Base-by-base conservation (phyloP, 2,113 vertebrate species). In the Accipiter virgatus region DNA sequence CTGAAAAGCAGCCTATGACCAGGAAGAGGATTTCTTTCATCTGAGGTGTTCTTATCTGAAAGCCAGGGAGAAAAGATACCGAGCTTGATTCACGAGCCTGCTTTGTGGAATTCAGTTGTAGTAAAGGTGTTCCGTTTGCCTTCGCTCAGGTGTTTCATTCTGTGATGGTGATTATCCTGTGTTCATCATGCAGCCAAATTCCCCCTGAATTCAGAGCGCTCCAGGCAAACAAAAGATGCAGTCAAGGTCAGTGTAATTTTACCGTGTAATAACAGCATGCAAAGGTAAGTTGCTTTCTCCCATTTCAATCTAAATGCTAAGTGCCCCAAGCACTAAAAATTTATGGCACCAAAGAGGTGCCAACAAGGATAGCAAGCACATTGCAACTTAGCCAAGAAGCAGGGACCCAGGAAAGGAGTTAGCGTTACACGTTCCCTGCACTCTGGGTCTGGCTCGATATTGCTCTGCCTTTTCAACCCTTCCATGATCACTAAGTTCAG, bases 281-380 rank as follows among this genome's bases (percentile, higher is more conserved):
- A 90, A 96, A 93, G 61, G 73, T 79, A 93, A 89, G 92, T 88
- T 86, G 58, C 74, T 94, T 97, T 93, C 89, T 90, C 45, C 25
- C 26, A 19, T 91, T 96, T 92, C 90, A 90, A 90, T 93, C 90
- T 96, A 97, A 95, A 96, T 96, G 95, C 89, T 96, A 95, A 95
- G 43, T 84, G 55, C 43, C 34, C 55, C 43, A 36, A 91, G 74
- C 74, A 59, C 91, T 82, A 66, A 79, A 92, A 94, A 92, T 82
- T 82, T 85, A 65, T 48, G 32, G 73, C 58, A 3, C 26, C 3
- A 2, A 89, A 79, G 62, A 82, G 40, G 29, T 83, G n/a, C 91
- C 79, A 78, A 63, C 32, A 62, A 56, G 38, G 71, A 50, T 0
- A 91, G 55, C 42, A 65, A 65, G 71, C 26, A 18, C 1, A 1